A percentile compares a stretch with the other conserved stretches of the same genome.
Evolutionary conservation across 2,888 invertebrate genomes (phyloP).

Genomic region (Incurvaria masculella): DNA sequence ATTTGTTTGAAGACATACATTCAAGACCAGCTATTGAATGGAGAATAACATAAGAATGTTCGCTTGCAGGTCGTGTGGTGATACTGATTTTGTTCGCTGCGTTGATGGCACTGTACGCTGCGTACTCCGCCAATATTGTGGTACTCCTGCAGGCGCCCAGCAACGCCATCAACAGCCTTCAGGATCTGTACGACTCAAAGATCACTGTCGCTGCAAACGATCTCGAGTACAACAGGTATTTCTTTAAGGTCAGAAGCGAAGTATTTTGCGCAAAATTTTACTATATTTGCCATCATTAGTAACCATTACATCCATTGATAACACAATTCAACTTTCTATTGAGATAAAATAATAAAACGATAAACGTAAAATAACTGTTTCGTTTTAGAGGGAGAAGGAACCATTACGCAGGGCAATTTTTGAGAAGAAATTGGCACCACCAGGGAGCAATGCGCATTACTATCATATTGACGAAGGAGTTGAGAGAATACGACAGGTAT

Average conservation of each 20-base stretch:
- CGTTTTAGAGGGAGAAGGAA: slow-evolving; percentile 24
- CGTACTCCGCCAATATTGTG: slow-evolving; percentile 67
- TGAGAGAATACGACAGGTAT: slow-evolving; percentile 34
- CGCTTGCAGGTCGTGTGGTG: slow-evolving; percentile 38
- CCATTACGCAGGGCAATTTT: slow-evolving; percentile 27
- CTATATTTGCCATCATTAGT: slow-evolving; percentile 34
- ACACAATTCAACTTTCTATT: too few relatives aligned
- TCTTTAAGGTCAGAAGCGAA: slow-evolving; percentile 58
- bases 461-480: slow-evolving; percentile 37
- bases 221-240: slow-evolving; percentile 57
- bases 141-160: slow-evolving; percentile 63
- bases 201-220: slow-evolving; percentile 60
- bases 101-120: slow-evolving; percentile 58
- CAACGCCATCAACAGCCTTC: slow-evolving; percentile 49
- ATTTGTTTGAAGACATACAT: too few relatives aligned
- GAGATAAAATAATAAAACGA: too few relatives aligned
- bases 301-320: too few relatives aligned
- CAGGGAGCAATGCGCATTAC: slow-evolving; percentile 30
- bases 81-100: slow-evolving; percentile 31
- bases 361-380: slow-evolving; percentile 10
- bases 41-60: too few relatives aligned
- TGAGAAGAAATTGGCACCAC: slow-evolving; percentile 30
- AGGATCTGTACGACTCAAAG: slow-evolving; percentile 54
- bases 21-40: too few relatives aligned
- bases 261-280: too few relatives aligned